phyloP scores from a whole-genome alignment of 2,113 vertebrate genomes.

The Nothocercus julius region DNA sequence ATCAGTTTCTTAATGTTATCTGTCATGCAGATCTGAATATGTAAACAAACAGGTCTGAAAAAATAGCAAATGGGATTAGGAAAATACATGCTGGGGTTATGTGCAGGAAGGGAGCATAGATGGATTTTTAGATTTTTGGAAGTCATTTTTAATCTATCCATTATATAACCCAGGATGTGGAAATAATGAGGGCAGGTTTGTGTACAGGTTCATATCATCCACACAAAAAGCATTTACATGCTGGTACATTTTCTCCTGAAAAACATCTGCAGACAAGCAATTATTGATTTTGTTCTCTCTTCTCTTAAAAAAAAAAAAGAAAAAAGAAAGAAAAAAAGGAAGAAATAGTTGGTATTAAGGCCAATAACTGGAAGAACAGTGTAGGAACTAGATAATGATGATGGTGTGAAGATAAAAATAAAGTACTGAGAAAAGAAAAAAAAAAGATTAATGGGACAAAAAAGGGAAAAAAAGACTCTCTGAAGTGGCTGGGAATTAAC shows the following conservation, averaged over 20 bases:
- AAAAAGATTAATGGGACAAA: not conserved
- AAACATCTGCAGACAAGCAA: not conserved
- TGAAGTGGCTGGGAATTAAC: not conserved
- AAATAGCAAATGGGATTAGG: not conserved
- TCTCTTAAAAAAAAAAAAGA: no score
- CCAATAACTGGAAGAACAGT: not conserved
- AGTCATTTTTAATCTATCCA: not conserved
- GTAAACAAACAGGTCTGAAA: not conserved
- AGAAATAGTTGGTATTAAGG: not conserved
- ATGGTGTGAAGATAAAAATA: not conserved
- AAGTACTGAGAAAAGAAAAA: not conserved
- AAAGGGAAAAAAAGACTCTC: not conserved
- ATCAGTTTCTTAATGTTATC: not conserved
- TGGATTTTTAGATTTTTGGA: not conserved
- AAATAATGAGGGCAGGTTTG: not conserved
- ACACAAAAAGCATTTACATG: not conserved
- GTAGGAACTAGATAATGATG: not conserved
- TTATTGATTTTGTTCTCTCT: not conserved
- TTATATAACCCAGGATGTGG: not conserved
- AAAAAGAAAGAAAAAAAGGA: no score
- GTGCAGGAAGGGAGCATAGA: not conserved
- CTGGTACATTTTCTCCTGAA: not conserved
- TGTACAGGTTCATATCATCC: not conserved
- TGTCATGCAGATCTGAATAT: no score
- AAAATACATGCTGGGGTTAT: fast-evolving